These are phyloP conservation scores for Acanthosepion pharaonis DNA, from an alignment of 2,888 invertebrate species.

Conservation along the genomic window DNA sequence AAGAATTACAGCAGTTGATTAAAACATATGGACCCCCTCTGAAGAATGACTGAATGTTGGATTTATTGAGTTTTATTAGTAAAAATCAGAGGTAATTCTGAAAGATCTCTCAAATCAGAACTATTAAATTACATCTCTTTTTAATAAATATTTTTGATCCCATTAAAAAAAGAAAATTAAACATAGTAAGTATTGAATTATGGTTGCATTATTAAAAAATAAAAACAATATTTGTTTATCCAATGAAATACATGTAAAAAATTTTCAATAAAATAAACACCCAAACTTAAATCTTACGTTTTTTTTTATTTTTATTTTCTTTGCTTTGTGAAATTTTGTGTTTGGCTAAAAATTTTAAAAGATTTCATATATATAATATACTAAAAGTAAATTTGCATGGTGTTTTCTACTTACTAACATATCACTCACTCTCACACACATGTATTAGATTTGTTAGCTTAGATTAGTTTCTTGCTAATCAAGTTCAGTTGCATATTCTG, in stretches of 20 bases:
- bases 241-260: neutral
- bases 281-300: neutral
- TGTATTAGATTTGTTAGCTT: no score
- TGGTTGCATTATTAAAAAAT: neutral
- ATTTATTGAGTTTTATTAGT: no score
- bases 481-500: neutral
- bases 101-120: no score
- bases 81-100: no score
- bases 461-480: neutral
- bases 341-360: neutral
- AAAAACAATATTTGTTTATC: no score
- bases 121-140: no score
- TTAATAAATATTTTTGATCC: no score
- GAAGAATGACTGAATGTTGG: no score
- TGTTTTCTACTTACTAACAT: neutral
- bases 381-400: slow-evolving; percentile 17
- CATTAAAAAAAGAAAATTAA: no score
- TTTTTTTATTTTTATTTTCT: neutral
- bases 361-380: neutral
- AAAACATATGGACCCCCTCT: no score
- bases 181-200: neutral
- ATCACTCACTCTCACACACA: no score
- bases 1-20: no score
- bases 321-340: neutral
- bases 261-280: neutral